These are phyloP conservation scores for Indicator maculatus DNA, from an alignment of 2,113 vertebrate species.

Conservation along the genomic window DNA sequence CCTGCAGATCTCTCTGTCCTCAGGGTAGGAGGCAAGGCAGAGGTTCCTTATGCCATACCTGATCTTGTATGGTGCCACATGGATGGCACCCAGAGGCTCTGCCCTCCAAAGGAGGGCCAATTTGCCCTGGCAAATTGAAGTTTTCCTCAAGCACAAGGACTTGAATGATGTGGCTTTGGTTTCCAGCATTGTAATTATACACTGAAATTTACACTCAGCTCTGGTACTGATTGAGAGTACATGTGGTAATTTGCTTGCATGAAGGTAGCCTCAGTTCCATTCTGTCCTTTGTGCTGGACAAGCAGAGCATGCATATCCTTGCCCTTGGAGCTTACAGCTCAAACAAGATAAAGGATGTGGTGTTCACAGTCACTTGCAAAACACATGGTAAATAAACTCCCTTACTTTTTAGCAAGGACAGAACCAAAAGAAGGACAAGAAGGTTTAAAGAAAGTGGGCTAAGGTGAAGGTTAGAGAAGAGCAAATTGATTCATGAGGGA, in stretches of 20 bases:
- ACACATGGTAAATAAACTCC: not conserved
- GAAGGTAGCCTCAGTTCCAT: not conserved
- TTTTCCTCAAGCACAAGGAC: not conserved
- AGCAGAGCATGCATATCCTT: not conserved
- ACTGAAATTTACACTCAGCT: not conserved
- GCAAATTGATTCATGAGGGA: not conserved
- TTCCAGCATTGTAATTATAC: not conserved
- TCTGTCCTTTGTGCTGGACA: not conserved
- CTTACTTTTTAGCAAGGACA: not conserved
- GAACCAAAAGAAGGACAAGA: not conserved
- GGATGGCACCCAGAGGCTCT: not conserved
- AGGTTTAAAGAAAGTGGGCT: not conserved
- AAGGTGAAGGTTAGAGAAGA: not conserved
- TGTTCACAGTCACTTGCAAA: not conserved
- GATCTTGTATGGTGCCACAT: accelerated
- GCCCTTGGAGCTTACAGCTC: not conserved
- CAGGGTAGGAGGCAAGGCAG: not conserved
- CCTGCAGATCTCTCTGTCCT: not conserved
- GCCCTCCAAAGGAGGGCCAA: not conserved
- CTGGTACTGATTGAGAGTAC: not conserved
- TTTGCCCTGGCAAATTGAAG: not conserved
- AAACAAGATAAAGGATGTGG: not conserved
- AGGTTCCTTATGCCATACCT: not conserved
- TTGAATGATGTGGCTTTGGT: not conserved
- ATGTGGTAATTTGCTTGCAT: not conserved